Evolutionary conservation across 2,113 vertebrate species (phyloP).

Genomic region (Mirza zaza): DNA sequence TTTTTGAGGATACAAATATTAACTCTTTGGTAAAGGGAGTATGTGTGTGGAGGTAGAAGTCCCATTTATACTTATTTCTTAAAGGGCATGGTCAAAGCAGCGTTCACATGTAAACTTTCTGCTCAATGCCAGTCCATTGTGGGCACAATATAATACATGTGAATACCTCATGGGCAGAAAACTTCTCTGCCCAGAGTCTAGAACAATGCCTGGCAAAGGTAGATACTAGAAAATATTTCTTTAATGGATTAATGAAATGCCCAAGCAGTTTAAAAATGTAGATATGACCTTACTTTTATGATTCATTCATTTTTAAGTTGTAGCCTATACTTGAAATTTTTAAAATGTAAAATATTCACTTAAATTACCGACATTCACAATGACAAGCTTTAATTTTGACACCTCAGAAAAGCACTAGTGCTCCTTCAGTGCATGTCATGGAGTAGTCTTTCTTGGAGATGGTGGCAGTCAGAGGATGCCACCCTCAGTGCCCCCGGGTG

Average conservation of each 20-base stretch:
- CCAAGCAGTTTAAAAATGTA: not conserved
- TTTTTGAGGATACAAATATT: conserved; percentile 14
- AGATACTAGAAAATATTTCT: not conserved
- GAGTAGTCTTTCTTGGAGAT: rapidly evolving
- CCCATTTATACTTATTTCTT: conserved; percentile 12
- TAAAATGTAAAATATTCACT: not conserved
- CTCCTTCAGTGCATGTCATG: not conserved
- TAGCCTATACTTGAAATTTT: not conserved
- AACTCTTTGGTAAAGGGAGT: not conserved
- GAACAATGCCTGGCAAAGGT: not conserved
- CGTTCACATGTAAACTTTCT: not conserved
- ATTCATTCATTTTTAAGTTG: not conserved
- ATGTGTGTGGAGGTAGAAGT: not conserved
- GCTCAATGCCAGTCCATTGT: not conserved
- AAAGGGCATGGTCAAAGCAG: not conserved
- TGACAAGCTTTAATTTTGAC: not conserved
- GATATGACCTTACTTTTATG: not conserved
- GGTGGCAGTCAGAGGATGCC: not conserved
- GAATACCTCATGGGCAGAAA: not conserved
- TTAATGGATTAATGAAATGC: not conserved
- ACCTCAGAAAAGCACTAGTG: not conserved
- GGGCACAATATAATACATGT: not conserved
- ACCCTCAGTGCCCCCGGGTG: rapidly evolving
- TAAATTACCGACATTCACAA: not conserved
- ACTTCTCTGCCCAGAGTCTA: not conserved